Conservation (phyloP, 2,888 invertebrate species). For the Pediacus dermestoides region DNA sequence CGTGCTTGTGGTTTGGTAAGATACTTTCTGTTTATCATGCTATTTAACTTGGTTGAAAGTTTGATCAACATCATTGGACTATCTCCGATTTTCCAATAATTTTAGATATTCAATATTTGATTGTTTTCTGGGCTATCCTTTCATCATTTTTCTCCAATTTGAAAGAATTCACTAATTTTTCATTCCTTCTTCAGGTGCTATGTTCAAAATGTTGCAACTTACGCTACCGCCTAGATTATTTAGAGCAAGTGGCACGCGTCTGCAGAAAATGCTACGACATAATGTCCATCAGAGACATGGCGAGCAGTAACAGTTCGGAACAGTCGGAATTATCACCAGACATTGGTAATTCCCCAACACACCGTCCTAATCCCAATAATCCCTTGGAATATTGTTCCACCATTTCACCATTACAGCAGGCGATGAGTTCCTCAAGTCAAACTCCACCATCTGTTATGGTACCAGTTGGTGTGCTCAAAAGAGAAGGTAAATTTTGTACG, state of each 20-base stretch:
- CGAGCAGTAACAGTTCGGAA: slow-evolving; percentile 26
- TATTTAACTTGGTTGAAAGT: background rate
- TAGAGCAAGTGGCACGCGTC: slow-evolving; percentile 74
- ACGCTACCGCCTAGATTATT: slow-evolving; percentile 67
- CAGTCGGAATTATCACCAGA: slow-evolving; percentile 39
- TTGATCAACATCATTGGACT: background rate
- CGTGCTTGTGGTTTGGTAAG: slow-evolving; percentile 77
- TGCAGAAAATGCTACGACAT: slow-evolving; percentile 68
- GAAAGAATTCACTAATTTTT: slow-evolving; percentile 1
- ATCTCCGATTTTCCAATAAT: background rate
- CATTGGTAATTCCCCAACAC: slow-evolving; percentile 33
- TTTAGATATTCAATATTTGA: too few relatives aligned
- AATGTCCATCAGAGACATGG: slow-evolving; percentile 41
- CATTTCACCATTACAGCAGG: slow-evolving; percentile 74
- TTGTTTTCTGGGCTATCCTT: too few relatives aligned
- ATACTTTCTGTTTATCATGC: slow-evolving; percentile 11
- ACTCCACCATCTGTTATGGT: slow-evolving; percentile 72
- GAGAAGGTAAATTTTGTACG: slow-evolving; percentile 55
- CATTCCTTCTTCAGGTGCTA: slow-evolving; percentile 57
- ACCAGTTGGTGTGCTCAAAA: slow-evolving; percentile 77
- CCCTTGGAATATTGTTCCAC: slow-evolving; percentile 85
- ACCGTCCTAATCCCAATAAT: slow-evolving; percentile 76
- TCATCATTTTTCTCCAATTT: background rate
- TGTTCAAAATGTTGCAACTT: slow-evolving; percentile 75
- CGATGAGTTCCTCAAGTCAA: slow-evolving; percentile 51